Conservation (phyloP, 2,113 vertebrate species). For the Xiphias gladius region DNA sequence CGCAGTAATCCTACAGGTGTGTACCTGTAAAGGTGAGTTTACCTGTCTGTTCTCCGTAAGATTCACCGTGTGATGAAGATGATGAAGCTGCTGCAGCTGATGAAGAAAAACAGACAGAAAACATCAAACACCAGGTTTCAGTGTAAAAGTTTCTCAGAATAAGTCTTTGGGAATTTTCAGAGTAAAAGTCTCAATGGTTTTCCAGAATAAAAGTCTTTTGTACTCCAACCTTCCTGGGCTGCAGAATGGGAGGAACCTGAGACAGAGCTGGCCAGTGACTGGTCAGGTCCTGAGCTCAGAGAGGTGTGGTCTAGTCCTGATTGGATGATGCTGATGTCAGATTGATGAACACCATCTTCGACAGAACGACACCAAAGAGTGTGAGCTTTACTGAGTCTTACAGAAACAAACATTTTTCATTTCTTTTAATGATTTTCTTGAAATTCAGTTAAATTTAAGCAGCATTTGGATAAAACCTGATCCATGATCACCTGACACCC, state of each 20-base stretch:
- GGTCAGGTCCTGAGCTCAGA: constrained; percentile 41
- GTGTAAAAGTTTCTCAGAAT: not conserved
- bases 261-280: constrained; percentile 25
- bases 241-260: constrained; percentile 40
- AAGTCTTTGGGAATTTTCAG: not conserved
- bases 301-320: constrained; percentile 37
- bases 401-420: not conserved
- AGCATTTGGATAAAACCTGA: not conserved
- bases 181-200: not conserved
- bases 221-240: constrained; percentile 41
- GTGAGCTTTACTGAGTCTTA: not conserved
- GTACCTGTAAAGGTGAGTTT: not conserved
- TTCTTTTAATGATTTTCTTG: too few species aligned
- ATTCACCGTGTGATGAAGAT: constrained; percentile 17
- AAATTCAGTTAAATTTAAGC: too few species aligned
- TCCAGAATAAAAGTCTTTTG: not conserved
- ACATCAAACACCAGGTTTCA: not conserved
- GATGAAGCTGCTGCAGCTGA: constrained; percentile 23
- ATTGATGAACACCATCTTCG: constrained; percentile 42
- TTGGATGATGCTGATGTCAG: constrained; percentile 22
- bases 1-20: not conserved
- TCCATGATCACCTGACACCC: not conserved
- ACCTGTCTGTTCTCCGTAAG: constrained; percentile 51
- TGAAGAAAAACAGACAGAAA: not conserved
- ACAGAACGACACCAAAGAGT: constrained; percentile 1